phyloP scores from a whole-genome alignment of 2,113 vertebrate species.

The Proteles cristata region DNA sequence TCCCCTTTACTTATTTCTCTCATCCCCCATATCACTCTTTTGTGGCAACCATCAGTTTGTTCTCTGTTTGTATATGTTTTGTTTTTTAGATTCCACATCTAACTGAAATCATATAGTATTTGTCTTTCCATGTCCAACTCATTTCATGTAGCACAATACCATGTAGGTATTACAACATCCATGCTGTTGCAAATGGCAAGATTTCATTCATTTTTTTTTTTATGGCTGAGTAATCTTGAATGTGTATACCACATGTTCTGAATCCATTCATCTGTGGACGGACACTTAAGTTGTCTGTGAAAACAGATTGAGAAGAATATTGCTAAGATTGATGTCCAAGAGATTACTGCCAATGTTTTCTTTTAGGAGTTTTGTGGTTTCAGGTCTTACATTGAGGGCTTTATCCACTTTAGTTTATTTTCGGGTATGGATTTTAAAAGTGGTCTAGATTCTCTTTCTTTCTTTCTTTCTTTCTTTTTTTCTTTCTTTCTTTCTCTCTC shows the following conservation, averaged over 20 bases:
- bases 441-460: too few relatives aligned
- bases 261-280: neutral
- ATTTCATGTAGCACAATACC: neutral
- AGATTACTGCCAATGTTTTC: neutral
- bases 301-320: neutral
- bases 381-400: neutral
- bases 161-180: neutral
- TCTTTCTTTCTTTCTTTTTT: too few relatives aligned
- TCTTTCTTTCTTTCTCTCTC: too few relatives aligned
- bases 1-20: neutral
- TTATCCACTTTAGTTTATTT: neutral
- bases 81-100: neutral
- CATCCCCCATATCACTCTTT: neutral
- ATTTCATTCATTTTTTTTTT: neutral
- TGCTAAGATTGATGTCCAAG: neutral
- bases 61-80: neutral
- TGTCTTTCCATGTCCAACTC: neutral
- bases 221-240: neutral
- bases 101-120: neutral
- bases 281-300: neutral
- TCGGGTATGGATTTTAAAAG: too few relatives aligned
- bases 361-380: neutral
- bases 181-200: neutral
- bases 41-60: neutral
- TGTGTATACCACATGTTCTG: neutral